A percentile compares a stretch with the other conserved stretches of the same genome.
phyloP scores from a whole-genome alignment of 2,113 vertebrate species.

The Zapornia atra region DNA sequence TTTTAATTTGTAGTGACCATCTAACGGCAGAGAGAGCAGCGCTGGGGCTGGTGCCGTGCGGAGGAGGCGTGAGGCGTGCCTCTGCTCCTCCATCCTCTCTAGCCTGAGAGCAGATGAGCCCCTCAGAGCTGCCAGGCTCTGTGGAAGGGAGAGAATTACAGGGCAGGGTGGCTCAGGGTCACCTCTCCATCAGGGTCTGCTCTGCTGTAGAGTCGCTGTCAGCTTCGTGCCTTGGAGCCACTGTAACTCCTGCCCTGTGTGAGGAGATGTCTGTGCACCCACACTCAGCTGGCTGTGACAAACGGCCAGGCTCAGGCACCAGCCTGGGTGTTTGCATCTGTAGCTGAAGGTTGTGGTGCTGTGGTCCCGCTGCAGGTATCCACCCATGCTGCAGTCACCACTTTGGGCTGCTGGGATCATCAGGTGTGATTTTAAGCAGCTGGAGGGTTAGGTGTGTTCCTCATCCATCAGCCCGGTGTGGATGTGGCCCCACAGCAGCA shows the following conservation, averaged over 20 bases:
- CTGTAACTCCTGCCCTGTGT: neutral
- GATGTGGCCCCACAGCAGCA: neutral
- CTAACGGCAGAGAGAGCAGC: neutral
- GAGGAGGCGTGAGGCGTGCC: fast-evolving
- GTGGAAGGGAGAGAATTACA: neutral
- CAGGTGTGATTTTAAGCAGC: neutral
- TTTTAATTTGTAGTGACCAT: no score
- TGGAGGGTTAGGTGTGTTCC: neutral
- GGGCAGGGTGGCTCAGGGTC: neutral
- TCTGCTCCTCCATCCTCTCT: no score
- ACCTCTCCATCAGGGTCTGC: neutral
- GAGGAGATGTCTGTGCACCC: neutral
- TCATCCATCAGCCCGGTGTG: neutral
- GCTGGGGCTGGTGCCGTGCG: fast-evolving
- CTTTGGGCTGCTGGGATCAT: neutral
- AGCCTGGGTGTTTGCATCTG: fast-evolving
- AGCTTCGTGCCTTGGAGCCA: neutral
- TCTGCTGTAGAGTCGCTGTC: neutral
- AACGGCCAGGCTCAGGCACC: fast-evolving
- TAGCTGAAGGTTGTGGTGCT: neutral
- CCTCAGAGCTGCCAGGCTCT: no score
- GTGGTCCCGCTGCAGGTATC: neutral
- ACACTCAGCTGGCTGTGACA: neutral
- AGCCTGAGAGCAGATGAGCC: neutral
- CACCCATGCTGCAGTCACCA: fast-evolving